Evolutionary conservation across 1,140 invertebrate genomes (phyloP).

Genomic region (Phymorhynchus buccinoides): DNA sequence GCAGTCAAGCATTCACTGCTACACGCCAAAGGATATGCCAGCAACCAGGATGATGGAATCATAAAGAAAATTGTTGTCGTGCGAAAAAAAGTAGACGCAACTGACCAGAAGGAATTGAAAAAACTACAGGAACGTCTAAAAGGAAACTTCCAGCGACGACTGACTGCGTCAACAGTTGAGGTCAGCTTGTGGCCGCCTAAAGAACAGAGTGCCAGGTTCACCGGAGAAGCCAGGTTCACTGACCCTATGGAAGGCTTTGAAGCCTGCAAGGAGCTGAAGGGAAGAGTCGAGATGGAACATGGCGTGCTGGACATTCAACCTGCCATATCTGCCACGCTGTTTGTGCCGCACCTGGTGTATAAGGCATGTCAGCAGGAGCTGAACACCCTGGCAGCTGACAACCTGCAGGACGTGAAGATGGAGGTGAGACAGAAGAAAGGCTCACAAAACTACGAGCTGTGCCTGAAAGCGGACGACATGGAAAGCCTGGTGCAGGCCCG

Average conservation of each 20-base stretch:
- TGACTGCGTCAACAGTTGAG: slow-evolving; percentile 23
- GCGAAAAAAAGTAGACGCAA: background rate
- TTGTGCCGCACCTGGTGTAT: slow-evolving; percentile 47
- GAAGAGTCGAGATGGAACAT: slow-evolving; percentile 33
- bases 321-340: slow-evolving; percentile 47
- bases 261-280: slow-evolving; percentile 41
- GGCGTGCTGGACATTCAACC: slow-evolving; percentile 45
- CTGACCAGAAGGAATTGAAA: slow-evolving; percentile 13
- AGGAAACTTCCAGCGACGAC: background rate
- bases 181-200: slow-evolving; percentile 43
- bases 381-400: slow-evolving; percentile 39
- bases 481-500: slow-evolving; percentile 47
- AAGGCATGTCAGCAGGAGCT: slow-evolving; percentile 40
- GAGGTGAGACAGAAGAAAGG: slow-evolving; percentile 32
- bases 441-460: slow-evolving; percentile 46
- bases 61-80: background rate
- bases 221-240: slow-evolving; percentile 52
- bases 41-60: background rate
- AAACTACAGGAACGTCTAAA: background rate
- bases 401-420: slow-evolving; percentile 12
- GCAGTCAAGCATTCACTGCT: slow-evolving; percentile 21
- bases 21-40: background rate
- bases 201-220: slow-evolving; percentile 23
- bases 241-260: slow-evolving; percentile 52
- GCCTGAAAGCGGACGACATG: slow-evolving; percentile 47